Conservation (phyloP, 53 echinoderm and acorn worm genomes). For the Patiria pectinifera region DNA sequence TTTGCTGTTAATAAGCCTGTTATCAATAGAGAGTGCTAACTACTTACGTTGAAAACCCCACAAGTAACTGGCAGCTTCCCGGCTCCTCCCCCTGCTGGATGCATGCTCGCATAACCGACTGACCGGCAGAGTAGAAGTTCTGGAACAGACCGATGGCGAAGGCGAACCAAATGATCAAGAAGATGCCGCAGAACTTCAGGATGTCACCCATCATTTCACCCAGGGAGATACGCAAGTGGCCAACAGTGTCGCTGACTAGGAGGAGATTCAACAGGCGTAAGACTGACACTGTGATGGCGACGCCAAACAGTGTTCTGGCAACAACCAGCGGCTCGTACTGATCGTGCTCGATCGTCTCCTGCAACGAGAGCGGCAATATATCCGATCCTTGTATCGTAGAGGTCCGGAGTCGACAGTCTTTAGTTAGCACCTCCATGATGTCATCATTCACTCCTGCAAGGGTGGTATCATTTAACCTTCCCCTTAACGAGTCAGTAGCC, state of each 20-base stretch:
- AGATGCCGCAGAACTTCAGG: conserved; percentile 68
- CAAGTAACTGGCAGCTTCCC: background rate
- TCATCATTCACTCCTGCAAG: background rate
- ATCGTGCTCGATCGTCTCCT: background rate
- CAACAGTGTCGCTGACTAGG: conserved; percentile 74
- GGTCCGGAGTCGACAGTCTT: background rate
- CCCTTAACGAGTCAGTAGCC: background rate
- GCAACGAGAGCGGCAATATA: background rate
- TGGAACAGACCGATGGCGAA: conserved; percentile 79
- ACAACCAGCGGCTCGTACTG: conserved; percentile 26
- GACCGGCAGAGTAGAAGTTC: conserved; percentile 58
- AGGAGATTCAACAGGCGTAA: conserved; percentile 43
- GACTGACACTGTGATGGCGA: conserved; percentile 10
- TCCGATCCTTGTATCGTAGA: background rate
- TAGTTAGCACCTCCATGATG: background rate
- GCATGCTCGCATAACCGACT: background rate
- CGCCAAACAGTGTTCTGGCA: conserved; percentile 13
- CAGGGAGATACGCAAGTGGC: conserved; percentile 83
- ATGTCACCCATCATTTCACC: conserved; percentile 75
- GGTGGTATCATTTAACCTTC: conserved; percentile 10
- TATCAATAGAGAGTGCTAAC: background rate
- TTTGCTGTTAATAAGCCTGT: no score
- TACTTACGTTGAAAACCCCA: conserved; percentile 49
- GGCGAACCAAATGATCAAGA: conserved; percentile 69
- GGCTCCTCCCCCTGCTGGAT: background rate